These are phyloP conservation scores for Parasteatoda lunata DNA, from an alignment of 2,888 invertebrate species.

Conservation along the genomic window DNA sequence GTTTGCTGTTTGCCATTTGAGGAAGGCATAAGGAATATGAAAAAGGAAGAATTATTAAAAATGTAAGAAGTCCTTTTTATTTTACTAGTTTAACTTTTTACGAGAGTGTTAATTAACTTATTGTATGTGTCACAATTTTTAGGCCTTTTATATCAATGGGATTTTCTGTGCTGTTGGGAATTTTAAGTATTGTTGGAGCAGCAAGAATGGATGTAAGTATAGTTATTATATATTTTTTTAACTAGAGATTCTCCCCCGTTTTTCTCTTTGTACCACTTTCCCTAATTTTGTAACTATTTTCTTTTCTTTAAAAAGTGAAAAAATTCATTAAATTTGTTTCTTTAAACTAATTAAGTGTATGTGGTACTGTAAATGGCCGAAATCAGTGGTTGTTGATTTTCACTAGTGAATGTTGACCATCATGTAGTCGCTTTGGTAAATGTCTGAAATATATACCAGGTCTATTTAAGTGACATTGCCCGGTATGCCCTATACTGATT, in stretches of 20 bases:
- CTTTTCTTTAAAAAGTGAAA: too few relatives aligned
- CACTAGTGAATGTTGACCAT: too few relatives aligned
- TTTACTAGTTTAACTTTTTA: background rate
- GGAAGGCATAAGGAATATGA: constrained; percentile 21
- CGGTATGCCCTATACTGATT: too few relatives aligned
- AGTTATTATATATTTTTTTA: background rate
- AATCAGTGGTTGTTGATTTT: too few relatives aligned
- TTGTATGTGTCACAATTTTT: background rate
- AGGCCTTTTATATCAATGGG: constrained; percentile 59
- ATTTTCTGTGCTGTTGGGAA: constrained; percentile 58
- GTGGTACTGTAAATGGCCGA: too few relatives aligned
- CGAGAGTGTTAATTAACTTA: background rate
- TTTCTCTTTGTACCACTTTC: background rate
- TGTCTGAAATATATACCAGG: too few relatives aligned
- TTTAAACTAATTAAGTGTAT: too few relatives aligned
- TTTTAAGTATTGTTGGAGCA: constrained; percentile 27
- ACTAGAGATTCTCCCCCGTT: background rate
- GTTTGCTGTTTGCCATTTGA: constrained; percentile 54
- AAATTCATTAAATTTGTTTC: too few relatives aligned
- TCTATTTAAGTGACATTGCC: too few relatives aligned
- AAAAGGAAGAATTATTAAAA: constrained; percentile 42
- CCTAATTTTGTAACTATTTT: background rate
- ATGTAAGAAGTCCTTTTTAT: constrained; percentile 24
- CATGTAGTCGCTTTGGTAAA: too few relatives aligned
- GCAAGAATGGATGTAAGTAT: constrained; percentile 33